Conservation (phyloP, 1,140 invertebrate genomes). For the Dendrolimus kikuchii region DNA sequence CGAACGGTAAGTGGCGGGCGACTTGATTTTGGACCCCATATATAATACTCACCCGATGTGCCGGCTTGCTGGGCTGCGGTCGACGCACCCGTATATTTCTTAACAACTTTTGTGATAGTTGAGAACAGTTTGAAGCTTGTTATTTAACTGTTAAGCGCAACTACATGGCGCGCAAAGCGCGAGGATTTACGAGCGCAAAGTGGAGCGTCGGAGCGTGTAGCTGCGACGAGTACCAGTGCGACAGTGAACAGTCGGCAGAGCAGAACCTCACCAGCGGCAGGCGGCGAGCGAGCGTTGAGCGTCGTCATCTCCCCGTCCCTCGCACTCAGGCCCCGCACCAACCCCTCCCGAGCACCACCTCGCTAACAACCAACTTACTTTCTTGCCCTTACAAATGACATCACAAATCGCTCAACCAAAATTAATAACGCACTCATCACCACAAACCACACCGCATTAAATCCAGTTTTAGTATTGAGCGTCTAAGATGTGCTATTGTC, state of each 20-base stretch:
- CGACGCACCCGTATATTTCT: conserved; percentile 29
- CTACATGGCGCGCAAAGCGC: conserved; percentile 30
- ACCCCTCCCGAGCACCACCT: conserved; percentile 21
- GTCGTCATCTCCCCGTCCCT: conserved; percentile 13
- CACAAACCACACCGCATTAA: too few relatives aligned
- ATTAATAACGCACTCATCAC: too few relatives aligned
- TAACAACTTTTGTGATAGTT: conserved; percentile 47
- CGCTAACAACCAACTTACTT: conserved; percentile 6
- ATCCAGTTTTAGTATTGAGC: too few relatives aligned
- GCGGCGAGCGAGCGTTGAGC: too few relatives aligned
- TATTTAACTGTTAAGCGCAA: conserved; percentile 25
- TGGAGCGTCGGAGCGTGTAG: conserved; percentile 24
- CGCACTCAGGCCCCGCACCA: conserved; percentile 12
- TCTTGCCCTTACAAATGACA: conserved; percentile 12
- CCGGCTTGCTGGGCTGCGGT: conserved; percentile 27
- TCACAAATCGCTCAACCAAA: not conserved
- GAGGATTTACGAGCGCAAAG: conserved; percentile 16
- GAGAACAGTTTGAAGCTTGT: conserved; percentile 50
- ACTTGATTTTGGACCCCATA: conserved; percentile 10
- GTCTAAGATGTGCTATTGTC: too few relatives aligned
- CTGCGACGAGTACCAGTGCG: conserved; percentile 25
- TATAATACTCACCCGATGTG: conserved; percentile 38
- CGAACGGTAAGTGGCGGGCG: conserved; percentile 5
- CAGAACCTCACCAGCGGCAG: conserved; percentile 4
- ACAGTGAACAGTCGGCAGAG: conserved; percentile 33